Base-by-base conservation (phyloP, 2,888 invertebrate species). In the Meiosimyza decipiens region DNA sequence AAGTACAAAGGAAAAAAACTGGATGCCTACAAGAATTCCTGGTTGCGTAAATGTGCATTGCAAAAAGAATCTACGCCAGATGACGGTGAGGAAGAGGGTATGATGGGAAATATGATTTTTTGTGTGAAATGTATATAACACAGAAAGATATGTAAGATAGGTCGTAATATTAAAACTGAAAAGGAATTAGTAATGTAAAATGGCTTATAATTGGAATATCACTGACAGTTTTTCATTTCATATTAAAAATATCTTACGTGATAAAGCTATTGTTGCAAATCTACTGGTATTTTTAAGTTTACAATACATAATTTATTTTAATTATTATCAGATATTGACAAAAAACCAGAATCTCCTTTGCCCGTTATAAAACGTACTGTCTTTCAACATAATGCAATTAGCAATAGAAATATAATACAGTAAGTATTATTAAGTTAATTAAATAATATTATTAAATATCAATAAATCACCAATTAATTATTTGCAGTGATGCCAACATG, bases 1-100 rank as follows among this genome's bases (percentile, higher is more conserved):
- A 93, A 94, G 82, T 96, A 96, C 82, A 92, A 91, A 83, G 95
- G 95, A 1, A 93, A 93, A 82, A 96, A 96, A 86, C 87, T 97
- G 82, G 96, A 96, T 85, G 92, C 94, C 6, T 96, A 95, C 82
- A 96, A 96, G 87, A 94, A 94, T 77, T 91, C 92, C 71, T 96
- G 95, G 91, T 91, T 95, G 78, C 90, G 93, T 71, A 94, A 92
- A 81, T 90, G 91, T 80, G 90, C 90, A 63, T 78, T 89, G 18
- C 91, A 91, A 81, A 89, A 91, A 76, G 91, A 91, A 62, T 82
- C 82, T 0, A 83, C 82, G 7, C 82, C 83, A 0, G 85, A 85
- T 16, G 85, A 84, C 74, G 80, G 82, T 72, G 84, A 81, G 66
- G 72, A 75, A 62, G 79, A 79, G 77, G 28, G 13, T 51, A 57